These are phyloP conservation scores for Listronotus oregonensis DNA, from an alignment of 1,140 invertebrate genomes.

Conservation along the genomic window DNA sequence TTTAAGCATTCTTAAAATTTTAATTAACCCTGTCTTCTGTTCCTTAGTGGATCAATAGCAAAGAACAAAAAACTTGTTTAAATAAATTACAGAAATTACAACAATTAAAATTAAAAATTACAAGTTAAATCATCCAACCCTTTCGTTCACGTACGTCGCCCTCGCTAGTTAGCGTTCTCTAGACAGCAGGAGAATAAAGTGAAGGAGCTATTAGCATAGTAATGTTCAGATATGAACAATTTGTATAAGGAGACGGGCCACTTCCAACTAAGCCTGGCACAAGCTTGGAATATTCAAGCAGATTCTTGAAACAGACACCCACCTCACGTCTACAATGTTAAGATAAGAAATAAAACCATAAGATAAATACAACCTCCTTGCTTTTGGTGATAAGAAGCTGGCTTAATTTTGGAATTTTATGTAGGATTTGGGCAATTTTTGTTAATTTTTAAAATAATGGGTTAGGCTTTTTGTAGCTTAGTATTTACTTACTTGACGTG, in stretches of 20 bases:
- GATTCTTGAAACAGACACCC: slow-evolving; percentile 54
- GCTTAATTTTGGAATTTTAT: not conserved
- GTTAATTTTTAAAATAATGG: no score
- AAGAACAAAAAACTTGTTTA: no score
- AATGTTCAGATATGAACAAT: slow-evolving; percentile 56
- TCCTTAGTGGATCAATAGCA: no score
- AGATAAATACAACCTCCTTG: slow-evolving; percentile 29
- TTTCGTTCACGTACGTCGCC: slow-evolving; percentile 14
- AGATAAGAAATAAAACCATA: slow-evolving; percentile 44
- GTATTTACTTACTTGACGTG: no score
- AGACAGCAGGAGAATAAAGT: slow-evolving; percentile 51
- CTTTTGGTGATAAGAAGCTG: not conserved
- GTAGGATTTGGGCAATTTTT: not conserved
- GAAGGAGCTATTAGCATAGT: slow-evolving; percentile 52
- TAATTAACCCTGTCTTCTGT: no score
- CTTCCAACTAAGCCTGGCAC: slow-evolving; percentile 50
- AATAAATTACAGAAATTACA: no score
- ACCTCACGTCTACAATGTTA: slow-evolving; percentile 57
- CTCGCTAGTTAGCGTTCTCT: slow-evolving; percentile 31
- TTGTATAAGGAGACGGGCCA: slow-evolving; percentile 49
- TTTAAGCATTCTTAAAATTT: no score
- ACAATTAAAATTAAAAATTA: not conserved
- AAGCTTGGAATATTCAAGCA: slow-evolving; percentile 59
- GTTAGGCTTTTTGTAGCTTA: no score
- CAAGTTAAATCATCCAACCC: slow-evolving; percentile 6